These are phyloP conservation scores for Stichodactyla mertensii DNA, from an alignment of 64 coral and sea anemone species.

Conservation along the genomic window DNA sequence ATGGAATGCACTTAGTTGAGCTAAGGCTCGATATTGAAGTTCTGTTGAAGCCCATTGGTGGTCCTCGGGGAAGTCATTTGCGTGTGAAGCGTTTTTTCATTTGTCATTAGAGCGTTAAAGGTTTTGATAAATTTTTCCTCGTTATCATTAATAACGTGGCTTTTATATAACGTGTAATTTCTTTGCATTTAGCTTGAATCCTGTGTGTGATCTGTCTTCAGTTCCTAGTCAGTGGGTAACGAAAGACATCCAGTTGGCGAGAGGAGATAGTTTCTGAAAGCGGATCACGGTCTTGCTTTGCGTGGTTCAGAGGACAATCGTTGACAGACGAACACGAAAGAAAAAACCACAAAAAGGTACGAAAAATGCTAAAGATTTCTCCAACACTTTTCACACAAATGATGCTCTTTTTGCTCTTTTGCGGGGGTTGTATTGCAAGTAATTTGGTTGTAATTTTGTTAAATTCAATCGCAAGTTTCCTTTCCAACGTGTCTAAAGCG, in stretches of 20 bases:
- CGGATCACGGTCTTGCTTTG: too few species aligned
- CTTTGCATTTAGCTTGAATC: neutral
- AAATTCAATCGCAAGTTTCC: too few species aligned
- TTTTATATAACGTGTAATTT: neutral
- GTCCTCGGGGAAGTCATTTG: neutral
- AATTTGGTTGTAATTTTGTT: too few species aligned
- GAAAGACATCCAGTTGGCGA: too few species aligned
- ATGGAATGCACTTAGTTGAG: neutral
- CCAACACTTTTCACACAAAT: too few species aligned
- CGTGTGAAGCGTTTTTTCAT: neutral
- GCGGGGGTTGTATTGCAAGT: too few species aligned
- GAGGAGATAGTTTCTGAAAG: neutral
- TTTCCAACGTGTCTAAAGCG: too few species aligned
- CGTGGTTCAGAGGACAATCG: too few species aligned
- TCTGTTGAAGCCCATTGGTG: neutral
- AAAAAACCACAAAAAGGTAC: too few species aligned
- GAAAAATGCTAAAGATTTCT: too few species aligned
- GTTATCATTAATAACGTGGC: conserved; percentile 2
- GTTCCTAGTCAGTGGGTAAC: neutral
- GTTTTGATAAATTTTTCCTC: neutral
- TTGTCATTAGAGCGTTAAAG: neutral
- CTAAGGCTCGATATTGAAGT: neutral
- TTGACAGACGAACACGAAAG: too few species aligned
- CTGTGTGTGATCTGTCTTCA: neutral
- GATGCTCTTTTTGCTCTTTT: too few species aligned